phyloP scores from a whole-genome alignment of 1,140 invertebrate species.

The Pissodes strobi region DNA sequence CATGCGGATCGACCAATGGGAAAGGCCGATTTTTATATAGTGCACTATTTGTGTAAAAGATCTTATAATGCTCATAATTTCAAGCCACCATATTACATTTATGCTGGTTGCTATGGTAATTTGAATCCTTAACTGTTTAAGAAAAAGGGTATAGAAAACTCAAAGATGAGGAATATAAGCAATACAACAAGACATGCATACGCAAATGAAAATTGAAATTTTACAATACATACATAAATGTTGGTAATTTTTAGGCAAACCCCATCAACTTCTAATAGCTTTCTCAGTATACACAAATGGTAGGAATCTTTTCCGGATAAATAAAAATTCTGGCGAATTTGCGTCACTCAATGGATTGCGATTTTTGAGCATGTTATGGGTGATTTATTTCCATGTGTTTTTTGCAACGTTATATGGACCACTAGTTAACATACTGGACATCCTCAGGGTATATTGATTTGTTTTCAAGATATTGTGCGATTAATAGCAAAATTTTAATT shows the following conservation, averaged over 20 bases:
- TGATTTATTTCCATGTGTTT: slow-evolving; percentile 58
- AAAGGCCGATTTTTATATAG: too few relatives aligned
- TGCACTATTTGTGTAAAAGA: too few relatives aligned
- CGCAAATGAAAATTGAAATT: background rate
- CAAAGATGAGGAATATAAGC: too few relatives aligned
- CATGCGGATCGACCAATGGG: too few relatives aligned
- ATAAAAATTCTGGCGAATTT: slow-evolving; percentile 48
- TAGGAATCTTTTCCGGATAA: slow-evolving; percentile 31
- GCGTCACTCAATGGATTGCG: slow-evolving; percentile 60
- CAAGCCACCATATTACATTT: too few relatives aligned
- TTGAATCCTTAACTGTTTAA: too few relatives aligned
- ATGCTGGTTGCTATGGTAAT: too few relatives aligned
- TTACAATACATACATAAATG: background rate
- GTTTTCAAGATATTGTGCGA: too few relatives aligned
- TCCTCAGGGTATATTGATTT: slow-evolving; percentile 27
- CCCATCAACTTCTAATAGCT: slow-evolving; percentile 10
- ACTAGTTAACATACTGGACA: slow-evolving; percentile 28
- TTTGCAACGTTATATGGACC: slow-evolving; percentile 21
- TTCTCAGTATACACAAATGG: slow-evolving; percentile 40
- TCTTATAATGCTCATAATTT: too few relatives aligned
- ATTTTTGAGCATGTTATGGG: slow-evolving; percentile 61
- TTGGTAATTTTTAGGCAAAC: background rate
- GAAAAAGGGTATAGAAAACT: too few relatives aligned
- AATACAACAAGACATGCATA: background rate
- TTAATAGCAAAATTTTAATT: background rate